Base-by-base conservation (phyloP, 2,888 invertebrate species). In the Periphyllus acericola region DNA sequence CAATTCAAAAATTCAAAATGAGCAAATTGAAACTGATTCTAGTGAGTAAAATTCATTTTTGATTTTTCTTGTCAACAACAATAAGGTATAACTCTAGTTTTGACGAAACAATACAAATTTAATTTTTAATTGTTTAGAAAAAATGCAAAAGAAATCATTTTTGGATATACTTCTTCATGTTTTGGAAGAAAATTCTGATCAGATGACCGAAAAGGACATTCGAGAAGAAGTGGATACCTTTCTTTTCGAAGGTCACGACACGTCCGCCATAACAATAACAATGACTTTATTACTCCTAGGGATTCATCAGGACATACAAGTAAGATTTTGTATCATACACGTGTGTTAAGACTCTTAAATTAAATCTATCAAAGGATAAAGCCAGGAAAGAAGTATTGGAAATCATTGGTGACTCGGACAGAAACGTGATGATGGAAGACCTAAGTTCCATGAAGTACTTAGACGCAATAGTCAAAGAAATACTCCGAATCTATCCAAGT, bases 201-300 rank as follows among this genome's bases (percentile, higher is more conserved):
- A 88, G 46, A 89, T 90, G 81, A 89, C 89, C 21, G 89, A 90
- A 46, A 40, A 80, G 36, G 90, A 90, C 74, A 90, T 90, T 8
- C 52, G 89, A 89, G 90, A 90, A 83, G 90, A 90, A 89, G 90
- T 90, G 9, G 90, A 90, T 52, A 90, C 90, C 14, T 90, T 90
- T 71, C 89, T 90, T 89, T 90, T 90, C 83, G 90, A 90, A 84
- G 93, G 93, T 3, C 93, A 93, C 90, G 93, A 93, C 90, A 93
- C 93, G 9, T 93, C 93, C 3, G 92, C 93, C 0, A 92, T 93
- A 46, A 93, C 92, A 32, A 66, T 89, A 19, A 4, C 91, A 92
- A 93, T 93, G 93, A 91, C 92, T 17, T 90, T 93, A 25, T 92
- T 92, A 90, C 90, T 93, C 86, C 91, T 93, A 68, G 93, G 93